A percentile compares a stretch with the other conserved stretches of the same genome.
phyloP scores from a whole-genome alignment of 2,797 vertebrate genomes.

The Sebastiscus albofasciatus region DNA sequence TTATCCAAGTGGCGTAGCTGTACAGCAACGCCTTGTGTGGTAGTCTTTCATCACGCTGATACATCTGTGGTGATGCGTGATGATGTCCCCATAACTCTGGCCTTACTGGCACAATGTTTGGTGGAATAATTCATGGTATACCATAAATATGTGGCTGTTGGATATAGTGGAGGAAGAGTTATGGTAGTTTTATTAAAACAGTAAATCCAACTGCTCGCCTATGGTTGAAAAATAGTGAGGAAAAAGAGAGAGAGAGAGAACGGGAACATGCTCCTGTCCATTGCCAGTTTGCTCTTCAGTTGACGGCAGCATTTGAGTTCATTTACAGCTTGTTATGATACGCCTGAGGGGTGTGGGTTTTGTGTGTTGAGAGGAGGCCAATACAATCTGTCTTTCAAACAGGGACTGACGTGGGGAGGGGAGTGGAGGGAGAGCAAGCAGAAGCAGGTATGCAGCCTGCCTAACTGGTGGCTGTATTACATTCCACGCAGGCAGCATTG shows the following conservation, averaged over 20 bases:
- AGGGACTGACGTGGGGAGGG: slow-evolving; percentile 62
- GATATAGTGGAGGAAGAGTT: slow-evolving; percentile 58
- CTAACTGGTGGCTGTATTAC: slow-evolving; percentile 69
- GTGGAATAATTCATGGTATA: slow-evolving; percentile 72
- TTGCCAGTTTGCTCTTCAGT: slow-evolving; percentile 37
- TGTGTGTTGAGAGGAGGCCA: slow-evolving; percentile 64
- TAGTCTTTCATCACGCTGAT: slow-evolving; percentile 73
- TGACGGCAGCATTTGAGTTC: slow-evolving; percentile 63
- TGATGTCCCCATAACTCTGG: slow-evolving; percentile 76
- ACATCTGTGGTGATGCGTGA: slow-evolving; percentile 66
- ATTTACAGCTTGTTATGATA: slow-evolving; percentile 75
- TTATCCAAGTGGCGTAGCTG: slow-evolving; percentile 47
- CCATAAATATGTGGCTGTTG: slow-evolving; percentile 69
- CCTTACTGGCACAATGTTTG: slow-evolving; percentile 66
- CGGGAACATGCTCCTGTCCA: slow-evolving; percentile 29
- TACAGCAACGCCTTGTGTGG: slow-evolving; percentile 11
- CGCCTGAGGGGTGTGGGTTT: slow-evolving; percentile 44
- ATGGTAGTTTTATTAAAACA: slow-evolving; percentile 78
- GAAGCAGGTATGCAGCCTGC: slow-evolving; percentile 56
- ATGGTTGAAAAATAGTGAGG: slow-evolving; percentile 16
- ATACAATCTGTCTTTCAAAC: slow-evolving; percentile 82
- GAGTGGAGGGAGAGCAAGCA: slow-evolving; percentile 37
- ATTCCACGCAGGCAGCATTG: slow-evolving; percentile 53
- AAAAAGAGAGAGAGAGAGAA: background rate
- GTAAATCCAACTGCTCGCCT: slow-evolving; percentile 68